Base-by-base conservation (phyloP, 1,140 invertebrate genomes). In the Drosophila pseudoobscura region DNA sequence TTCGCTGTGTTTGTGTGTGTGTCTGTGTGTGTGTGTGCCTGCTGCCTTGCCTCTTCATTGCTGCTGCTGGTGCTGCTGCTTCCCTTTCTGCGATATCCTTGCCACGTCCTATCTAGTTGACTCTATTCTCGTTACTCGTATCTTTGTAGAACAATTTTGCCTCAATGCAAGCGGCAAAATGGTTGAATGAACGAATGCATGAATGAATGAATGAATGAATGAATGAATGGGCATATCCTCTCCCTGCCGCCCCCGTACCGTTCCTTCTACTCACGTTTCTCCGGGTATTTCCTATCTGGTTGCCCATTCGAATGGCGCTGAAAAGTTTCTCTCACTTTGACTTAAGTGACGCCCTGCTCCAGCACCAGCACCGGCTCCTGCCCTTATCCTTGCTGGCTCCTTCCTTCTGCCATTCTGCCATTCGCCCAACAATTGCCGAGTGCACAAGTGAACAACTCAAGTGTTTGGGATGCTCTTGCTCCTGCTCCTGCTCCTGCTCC, bases 121-220 rank as follows among this genome's bases (percentile, higher is more conserved):
- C 59, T 63, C 53, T 17, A 22, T 22, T 44, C 68, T 83, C 63
- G 80, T 80, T 55, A 65, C 71, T 85, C 76, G 76, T 57, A 75
- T 85, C 80, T 84, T 85, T 85, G 80, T 84, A 68, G 77, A 84
- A 85, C 80, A 85, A 85, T 84, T 84, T 84, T 68, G 82, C 77
- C 72, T 85, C 65, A 84, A 84, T 84, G 80, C 72, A 84, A 72
- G 80, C 76, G 66, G 80, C 72, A 75, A 85, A 85, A 87, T 80
- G 77, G 73, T 87, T 78, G 61, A 85, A 85, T 85, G 72, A 51
- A 50, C 73, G 71, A 75, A 74, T 75, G 72, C 75, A 75, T 75
- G 82, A 78, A 85, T 87, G 78, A 75, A 57, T 74, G 62, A 73
- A 76, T 17, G 20, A 20, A 75, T 75, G 82, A 78, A 85, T 87